Evolutionary conservation across 2,113 vertebrate genomes (phyloP).

Genomic region (Eptatretus burgeri): DNA sequence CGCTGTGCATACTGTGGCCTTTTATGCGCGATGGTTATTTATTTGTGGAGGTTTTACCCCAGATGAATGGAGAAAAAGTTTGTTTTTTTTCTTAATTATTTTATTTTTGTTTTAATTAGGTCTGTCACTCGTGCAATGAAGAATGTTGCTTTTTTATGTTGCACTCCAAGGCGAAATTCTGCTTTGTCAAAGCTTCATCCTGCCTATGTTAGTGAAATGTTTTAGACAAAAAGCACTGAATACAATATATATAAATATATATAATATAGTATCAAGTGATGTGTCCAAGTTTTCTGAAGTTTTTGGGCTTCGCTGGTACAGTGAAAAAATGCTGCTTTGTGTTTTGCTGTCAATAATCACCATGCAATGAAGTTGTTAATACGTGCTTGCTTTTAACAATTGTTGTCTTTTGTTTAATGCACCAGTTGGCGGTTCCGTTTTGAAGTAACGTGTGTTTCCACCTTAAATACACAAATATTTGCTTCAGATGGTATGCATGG

Average conservation of each 20-base stretch:
- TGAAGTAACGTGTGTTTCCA: too few species aligned
- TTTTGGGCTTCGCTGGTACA: too few species aligned
- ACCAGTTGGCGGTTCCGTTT: too few species aligned
- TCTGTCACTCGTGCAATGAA: neutral
- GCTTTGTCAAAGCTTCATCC: neutral
- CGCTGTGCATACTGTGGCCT: conserved; percentile 4
- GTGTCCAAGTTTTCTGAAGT: neutral
- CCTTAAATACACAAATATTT: too few species aligned
- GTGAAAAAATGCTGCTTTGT: too few species aligned
- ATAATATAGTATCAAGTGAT: neutral
- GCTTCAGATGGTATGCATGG: too few species aligned
- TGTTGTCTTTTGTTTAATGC: too few species aligned
- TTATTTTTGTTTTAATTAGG: neutral
- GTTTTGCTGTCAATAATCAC: too few species aligned
- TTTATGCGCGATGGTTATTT: conserved; percentile 4
- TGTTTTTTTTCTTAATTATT: neutral
- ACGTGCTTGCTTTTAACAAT: too few species aligned
- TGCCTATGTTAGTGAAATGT: conserved; percentile 1
- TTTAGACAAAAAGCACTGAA: neutral
- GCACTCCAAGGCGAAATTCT: neutral
- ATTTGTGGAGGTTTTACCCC: conserved; percentile 2
- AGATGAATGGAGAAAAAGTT: neutral
- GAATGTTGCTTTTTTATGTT: conserved; percentile 2
- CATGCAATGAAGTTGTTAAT: too few species aligned
- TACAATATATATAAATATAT: conserved; percentile 4